A percentile compares a stretch with the other conserved stretches of the same genome.
Evolutionary conservation across 2,113 vertebrate genomes (phyloP).

Genomic region (Kryptolebias marmoratus): DNA sequence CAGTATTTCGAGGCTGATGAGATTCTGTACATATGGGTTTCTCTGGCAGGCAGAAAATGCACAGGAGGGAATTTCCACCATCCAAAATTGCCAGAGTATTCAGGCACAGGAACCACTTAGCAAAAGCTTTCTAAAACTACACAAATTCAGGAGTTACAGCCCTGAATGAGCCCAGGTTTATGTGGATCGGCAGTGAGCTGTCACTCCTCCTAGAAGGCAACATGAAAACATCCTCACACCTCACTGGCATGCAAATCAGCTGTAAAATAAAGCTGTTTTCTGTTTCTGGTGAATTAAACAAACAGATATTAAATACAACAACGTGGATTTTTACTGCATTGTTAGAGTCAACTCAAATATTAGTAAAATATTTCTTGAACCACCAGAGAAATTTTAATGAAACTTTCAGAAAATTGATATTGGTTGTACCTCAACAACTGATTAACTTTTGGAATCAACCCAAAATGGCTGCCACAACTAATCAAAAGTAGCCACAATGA

Average conservation of each 20-base stretch:
- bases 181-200: constrained; percentile 39
- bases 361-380: no score
- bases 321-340: not conserved
- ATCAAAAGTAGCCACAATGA: no score
- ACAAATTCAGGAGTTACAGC: constrained; percentile 22
- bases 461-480: no score
- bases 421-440: no score
- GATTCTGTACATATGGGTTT: constrained; percentile 33
- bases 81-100: constrained; percentile 43
- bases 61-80: constrained; percentile 42
- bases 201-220: constrained; percentile 22
- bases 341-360: no score
- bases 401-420: no score
- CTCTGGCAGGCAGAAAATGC: constrained; percentile 52
- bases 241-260: constrained; percentile 47
- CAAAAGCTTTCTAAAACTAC: constrained; percentile 24
- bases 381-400: no score
- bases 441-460: no score
- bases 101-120: constrained; percentile 17
- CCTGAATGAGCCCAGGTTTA: constrained; percentile 11
- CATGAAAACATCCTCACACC: constrained; percentile 51
- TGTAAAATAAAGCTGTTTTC: constrained; percentile 48
- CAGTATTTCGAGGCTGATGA: constrained; percentile 43
- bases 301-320: constrained; percentile 52
- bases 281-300: constrained; percentile 53